Conservation (phyloP, 2,888 invertebrate genomes). For the Sinhomidia bicolor region DNA sequence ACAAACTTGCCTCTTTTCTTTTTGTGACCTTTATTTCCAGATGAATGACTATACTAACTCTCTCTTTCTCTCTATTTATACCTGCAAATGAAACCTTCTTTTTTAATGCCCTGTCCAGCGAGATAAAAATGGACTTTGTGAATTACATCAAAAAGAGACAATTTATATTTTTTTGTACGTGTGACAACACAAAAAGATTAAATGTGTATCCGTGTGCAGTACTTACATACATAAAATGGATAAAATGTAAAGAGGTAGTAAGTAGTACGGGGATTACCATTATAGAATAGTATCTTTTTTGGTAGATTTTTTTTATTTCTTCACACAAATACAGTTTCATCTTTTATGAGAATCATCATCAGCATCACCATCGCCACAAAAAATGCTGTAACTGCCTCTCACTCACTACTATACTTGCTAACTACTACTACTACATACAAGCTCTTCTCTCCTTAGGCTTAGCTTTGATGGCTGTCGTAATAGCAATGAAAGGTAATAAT, state of each 20-base stretch:
- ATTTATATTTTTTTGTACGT: not conserved
- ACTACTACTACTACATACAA: too few relatives aligned
- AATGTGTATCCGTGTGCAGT: not conserved
- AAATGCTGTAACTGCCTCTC: too few relatives aligned
- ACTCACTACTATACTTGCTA: too few relatives aligned
- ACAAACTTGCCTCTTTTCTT: not conserved
- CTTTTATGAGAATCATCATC: constrained; percentile 14
- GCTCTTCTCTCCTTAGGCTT: constrained; percentile 56
- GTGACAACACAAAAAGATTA: not conserved
- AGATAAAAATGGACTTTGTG: constrained; percentile 33
- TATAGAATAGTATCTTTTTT: not conserved
- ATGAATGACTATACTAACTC: constrained; percentile 47
- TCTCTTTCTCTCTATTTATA: too few relatives aligned
- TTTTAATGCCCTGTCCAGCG: constrained; percentile 32
- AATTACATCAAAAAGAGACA: not conserved
- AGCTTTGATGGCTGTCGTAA: constrained; percentile 56
- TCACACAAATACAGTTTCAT: constrained; percentile 1
- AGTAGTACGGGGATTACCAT: too few relatives aligned
- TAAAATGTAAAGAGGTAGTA: too few relatives aligned
- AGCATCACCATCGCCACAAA: too few relatives aligned
- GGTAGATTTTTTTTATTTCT: too few relatives aligned
- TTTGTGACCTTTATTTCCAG: constrained; percentile 28
- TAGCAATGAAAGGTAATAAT: constrained; percentile 69
- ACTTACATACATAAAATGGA: too few relatives aligned
- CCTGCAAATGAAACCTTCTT: constrained; percentile 54